Evolutionary conservation across 2,113 vertebrate species (phyloP).

Genomic region (Erythrocercus mccallii): DNA sequence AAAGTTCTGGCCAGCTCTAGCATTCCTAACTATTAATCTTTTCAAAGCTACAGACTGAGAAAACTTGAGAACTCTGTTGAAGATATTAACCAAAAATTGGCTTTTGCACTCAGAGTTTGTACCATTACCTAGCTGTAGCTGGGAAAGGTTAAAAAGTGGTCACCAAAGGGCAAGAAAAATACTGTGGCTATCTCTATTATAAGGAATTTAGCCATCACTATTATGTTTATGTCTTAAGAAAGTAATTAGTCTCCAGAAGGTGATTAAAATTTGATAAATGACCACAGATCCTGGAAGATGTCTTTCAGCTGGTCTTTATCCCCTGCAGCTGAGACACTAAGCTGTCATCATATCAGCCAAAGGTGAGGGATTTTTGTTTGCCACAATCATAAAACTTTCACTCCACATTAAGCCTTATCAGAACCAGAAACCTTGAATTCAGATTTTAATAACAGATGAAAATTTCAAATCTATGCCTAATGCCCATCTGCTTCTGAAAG

Average conservation of each 20-base stretch:
- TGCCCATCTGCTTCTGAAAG: slow-evolving; percentile 42
- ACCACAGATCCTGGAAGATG: neutral
- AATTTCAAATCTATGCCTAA: slow-evolving; percentile 29
- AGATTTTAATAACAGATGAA: slow-evolving; percentile 56
- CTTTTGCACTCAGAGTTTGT: neutral
- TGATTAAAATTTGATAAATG: slow-evolving; percentile 37
- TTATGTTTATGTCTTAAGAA: neutral
- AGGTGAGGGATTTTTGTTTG: slow-evolving; percentile 48
- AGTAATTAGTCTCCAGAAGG: slow-evolving; percentile 19
- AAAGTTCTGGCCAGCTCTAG: neutral
- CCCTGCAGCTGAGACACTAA: slow-evolving; percentile 35
- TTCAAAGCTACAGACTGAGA: neutral
- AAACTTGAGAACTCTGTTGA: neutral
- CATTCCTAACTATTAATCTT: neutral
- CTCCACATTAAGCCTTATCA: slow-evolving; percentile 39
- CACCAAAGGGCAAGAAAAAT: neutral
- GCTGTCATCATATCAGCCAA: slow-evolving; percentile 45
- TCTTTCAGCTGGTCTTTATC: slow-evolving; percentile 35
- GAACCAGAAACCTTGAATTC: slow-evolving; percentile 36
- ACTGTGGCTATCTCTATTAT: neutral
- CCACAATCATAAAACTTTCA: slow-evolving; percentile 48
- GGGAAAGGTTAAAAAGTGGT: neutral
- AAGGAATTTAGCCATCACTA: neutral
- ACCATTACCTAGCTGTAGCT: neutral
- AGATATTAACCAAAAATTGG: neutral